These are phyloP conservation scores for Arion vulgaris DNA, from an alignment of 1,140 invertebrate species.

Conservation along the genomic window DNA sequence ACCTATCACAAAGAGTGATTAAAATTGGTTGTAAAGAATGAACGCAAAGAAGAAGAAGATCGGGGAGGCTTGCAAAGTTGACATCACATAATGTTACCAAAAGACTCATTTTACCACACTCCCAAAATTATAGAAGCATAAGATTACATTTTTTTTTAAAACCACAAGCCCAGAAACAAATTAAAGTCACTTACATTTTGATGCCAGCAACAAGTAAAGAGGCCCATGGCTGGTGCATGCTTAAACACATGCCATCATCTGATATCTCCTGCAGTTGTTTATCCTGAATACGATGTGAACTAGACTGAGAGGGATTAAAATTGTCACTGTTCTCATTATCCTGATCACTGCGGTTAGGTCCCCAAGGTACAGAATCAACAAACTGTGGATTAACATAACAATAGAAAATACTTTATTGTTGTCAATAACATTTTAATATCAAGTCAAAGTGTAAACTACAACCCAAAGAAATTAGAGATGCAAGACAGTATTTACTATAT, in stretches of 20 bases:
- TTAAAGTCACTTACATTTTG: slow-evolving; percentile 81
- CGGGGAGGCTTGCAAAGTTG: too few relatives aligned
- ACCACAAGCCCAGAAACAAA: slow-evolving; percentile 37
- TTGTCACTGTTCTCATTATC: neutral
- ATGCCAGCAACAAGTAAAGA: slow-evolving; percentile 91
- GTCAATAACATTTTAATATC: neutral
- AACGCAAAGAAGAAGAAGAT: too few relatives aligned
- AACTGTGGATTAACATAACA: neutral
- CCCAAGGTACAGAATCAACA: slow-evolving; percentile 1
- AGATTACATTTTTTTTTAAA: too few relatives aligned
- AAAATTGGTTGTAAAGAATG: too few relatives aligned
- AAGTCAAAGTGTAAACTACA: too few relatives aligned
- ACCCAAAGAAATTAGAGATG: too few relatives aligned
- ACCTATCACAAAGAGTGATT: too few relatives aligned
- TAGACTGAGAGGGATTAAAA: neutral
- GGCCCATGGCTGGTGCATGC: slow-evolving; percentile 97
- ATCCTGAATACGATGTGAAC: slow-evolving; percentile 81
- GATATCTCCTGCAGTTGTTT: slow-evolving; percentile 87
- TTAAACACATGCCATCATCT: slow-evolving; percentile 90
- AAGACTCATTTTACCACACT: too few relatives aligned
- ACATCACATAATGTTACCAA: too few relatives aligned
- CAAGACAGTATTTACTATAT: too few relatives aligned
- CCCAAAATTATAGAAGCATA: too few relatives aligned
- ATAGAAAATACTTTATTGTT: neutral
- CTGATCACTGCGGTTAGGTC: neutral